A percentile compares a stretch with the other conserved stretches of the same genome.
Conservation (phyloP, 92 coral and sea anemone genomes). For the Palythoa caribaeorum region DNA sequence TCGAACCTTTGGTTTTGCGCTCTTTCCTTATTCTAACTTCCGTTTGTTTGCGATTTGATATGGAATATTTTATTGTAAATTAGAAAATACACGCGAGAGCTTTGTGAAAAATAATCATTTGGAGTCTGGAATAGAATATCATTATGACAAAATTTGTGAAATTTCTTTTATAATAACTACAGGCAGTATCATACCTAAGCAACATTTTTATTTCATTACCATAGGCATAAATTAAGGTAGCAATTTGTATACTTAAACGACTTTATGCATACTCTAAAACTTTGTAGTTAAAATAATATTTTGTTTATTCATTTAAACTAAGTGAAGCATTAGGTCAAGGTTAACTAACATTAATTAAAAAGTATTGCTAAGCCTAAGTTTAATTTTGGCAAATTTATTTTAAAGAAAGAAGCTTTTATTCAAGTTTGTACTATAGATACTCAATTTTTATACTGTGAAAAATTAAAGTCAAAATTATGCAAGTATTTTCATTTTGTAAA, state of each 20-base stretch:
- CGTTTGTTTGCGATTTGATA: background rate
- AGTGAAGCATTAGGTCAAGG: background rate
- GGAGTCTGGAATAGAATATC: slow-evolving; percentile 1
- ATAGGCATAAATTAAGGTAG: background rate
- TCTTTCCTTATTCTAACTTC: background rate
- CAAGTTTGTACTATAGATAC: background rate
- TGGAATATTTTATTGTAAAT: background rate
- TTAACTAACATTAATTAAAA: slow-evolving; percentile 1
- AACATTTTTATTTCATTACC: slow-evolving; percentile 1
- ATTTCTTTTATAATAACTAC: background rate
- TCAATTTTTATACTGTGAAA: background rate
- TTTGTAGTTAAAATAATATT: background rate
- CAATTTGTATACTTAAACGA: background rate
- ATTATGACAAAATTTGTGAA: slow-evolving; percentile 2
- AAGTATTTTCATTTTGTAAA: background rate
- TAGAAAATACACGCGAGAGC: background rate
- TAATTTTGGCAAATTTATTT: background rate
- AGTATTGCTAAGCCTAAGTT: background rate
- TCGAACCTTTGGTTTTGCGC: background rate
- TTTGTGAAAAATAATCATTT: background rate
- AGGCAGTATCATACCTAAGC: background rate
- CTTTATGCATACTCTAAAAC: slow-evolving; percentile 1
- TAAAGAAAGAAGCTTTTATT: background rate
- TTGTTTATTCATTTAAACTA: background rate
- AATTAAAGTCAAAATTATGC: background rate